A percentile compares a stretch with the other conserved stretches of the same genome.
phyloP scores from a whole-genome alignment of 2,113 vertebrate genomes.

The Lepisosteus osseus region DNA sequence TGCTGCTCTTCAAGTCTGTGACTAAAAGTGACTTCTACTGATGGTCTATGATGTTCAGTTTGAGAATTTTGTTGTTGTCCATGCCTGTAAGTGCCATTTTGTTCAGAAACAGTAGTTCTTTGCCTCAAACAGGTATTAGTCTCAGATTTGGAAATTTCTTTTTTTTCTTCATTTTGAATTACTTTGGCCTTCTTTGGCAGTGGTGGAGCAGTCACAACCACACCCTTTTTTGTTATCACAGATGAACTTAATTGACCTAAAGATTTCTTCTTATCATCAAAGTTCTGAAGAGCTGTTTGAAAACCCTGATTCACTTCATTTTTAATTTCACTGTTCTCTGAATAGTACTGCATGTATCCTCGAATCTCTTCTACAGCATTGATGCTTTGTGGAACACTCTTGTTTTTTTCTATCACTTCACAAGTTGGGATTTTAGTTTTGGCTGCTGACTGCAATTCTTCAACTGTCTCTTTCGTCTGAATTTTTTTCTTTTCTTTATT shows the following conservation, averaged over 20 bases:
- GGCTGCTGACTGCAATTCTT: slow-evolving; percentile 37
- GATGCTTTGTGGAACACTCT: slow-evolving; percentile 49
- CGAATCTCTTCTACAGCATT: slow-evolving; percentile 51
- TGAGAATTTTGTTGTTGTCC: slow-evolving; percentile 5
- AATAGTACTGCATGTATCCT: slow-evolving; percentile 43
- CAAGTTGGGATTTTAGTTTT: slow-evolving; percentile 38
- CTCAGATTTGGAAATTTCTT: slow-evolving; percentile 16
- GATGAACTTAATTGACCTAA: slow-evolving; percentile 10
- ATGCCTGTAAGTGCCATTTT: background rate
- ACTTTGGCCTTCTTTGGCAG: slow-evolving; percentile 43
- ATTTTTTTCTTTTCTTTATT: slow-evolving; percentile 20
- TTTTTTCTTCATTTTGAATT: slow-evolving; percentile 8
- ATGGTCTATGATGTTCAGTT: slow-evolving; percentile 7
- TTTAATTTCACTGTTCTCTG: slow-evolving; percentile 33
- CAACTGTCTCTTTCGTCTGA: slow-evolving; percentile 14
- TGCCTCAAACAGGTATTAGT: background rate
- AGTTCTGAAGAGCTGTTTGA: slow-evolving; percentile 42
- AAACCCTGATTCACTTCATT: slow-evolving; percentile 39
- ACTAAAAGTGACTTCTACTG: slow-evolving; percentile 2
- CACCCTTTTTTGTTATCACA: slow-evolving; percentile 24
- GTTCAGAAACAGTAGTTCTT: background rate
- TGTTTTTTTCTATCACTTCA: slow-evolving; percentile 57
- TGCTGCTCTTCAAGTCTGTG: background rate
- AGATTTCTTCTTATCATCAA: slow-evolving; percentile 40
- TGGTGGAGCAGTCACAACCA: slow-evolving; percentile 17